These are phyloP conservation scores for Druceiella hillmani DNA, from an alignment of 2,888 invertebrate genomes.

Conservation along the genomic window DNA sequence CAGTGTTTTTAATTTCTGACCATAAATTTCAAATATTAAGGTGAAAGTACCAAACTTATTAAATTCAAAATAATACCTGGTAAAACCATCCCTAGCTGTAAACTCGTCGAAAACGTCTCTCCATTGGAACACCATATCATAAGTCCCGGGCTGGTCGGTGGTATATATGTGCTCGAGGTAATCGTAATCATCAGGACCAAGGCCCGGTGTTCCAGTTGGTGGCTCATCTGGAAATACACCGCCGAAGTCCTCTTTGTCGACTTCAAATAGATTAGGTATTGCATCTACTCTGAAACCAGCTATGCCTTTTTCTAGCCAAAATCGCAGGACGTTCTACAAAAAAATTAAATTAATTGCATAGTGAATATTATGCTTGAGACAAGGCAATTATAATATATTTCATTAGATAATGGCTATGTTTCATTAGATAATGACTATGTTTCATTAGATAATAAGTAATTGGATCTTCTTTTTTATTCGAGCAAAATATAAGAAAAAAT, in stretches of 20 bases:
- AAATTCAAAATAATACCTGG: no score
- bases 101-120: slow-evolving; percentile 57
- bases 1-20: no score
- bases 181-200: slow-evolving; percentile 46
- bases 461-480: no score
- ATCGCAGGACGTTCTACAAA: slow-evolving; percentile 60
- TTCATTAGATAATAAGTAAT: no score
- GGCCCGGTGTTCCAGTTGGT: slow-evolving; percentile 32
- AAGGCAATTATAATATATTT: no score
- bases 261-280: slow-evolving; percentile 60
- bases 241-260: slow-evolving; percentile 37
- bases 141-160: slow-evolving; percentile 53
- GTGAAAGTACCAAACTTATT: no score
- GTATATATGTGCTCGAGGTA: slow-evolving; percentile 61
- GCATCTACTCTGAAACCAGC: slow-evolving; percentile 86
- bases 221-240: slow-evolving; percentile 53
- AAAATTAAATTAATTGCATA: no score
- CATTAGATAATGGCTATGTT: no score
- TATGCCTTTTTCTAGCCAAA: slow-evolving; percentile 79
- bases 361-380: no score
- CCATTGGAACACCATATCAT: slow-evolving; percentile 62
- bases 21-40: no score
- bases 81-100: slow-evolving; percentile 38
- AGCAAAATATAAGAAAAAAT: no score
- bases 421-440: no score